Percentiles rank a stretch among this genome's conserved stretches.
These are phyloP conservation scores for Tachystola acroxantha DNA, from an alignment of 2,888 invertebrate species.

Conservation along the genomic window DNA sequence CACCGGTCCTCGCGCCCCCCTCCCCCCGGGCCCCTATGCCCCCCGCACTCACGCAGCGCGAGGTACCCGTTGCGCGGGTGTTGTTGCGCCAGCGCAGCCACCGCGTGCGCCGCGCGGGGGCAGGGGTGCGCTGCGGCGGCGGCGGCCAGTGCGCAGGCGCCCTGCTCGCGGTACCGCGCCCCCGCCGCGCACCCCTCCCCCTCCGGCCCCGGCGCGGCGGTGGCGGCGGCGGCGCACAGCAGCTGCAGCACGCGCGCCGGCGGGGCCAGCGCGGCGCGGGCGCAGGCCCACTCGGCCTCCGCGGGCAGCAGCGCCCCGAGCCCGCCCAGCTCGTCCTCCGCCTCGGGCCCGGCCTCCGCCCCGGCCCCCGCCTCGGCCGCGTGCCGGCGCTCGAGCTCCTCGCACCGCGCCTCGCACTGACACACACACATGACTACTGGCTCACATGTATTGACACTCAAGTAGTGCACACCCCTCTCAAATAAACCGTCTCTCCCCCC, in stretches of 20 bases:
- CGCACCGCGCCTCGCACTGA: conserved; percentile 36
- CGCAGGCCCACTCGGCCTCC: conserved; percentile 14
- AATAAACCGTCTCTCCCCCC: too few species aligned
- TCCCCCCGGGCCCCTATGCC: not conserved
- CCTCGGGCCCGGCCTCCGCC: conserved; percentile 2
- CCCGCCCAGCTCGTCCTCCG: conserved; percentile 12
- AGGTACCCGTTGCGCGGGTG: conserved; percentile 34
- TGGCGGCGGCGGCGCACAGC: conserved; percentile 7
- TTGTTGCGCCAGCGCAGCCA: conserved; percentile 21
- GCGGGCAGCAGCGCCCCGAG: conserved; percentile 20
- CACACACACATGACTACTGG: too few species aligned
- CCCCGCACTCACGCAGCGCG: conserved; percentile 25
- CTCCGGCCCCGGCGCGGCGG: conserved; percentile 19
- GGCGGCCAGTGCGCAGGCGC: conserved; percentile 31
- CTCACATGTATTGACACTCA: too few species aligned
- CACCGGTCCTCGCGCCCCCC: not conserved
- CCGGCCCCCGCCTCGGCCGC: conserved; percentile 2
- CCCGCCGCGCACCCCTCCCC: conserved; percentile 13
- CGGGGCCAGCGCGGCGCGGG: conserved; percentile 12
- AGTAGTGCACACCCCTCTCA: too few species aligned
- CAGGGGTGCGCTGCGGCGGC: conserved; percentile 20
- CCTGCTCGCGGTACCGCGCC: conserved; percentile 40
- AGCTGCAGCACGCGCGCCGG: not conserved
- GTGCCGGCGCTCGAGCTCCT: conserved; percentile 15
- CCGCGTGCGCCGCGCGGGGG: conserved; percentile 14